Conservation (phyloP, 2,888 invertebrate species). For the Leucoma salicis region DNA sequence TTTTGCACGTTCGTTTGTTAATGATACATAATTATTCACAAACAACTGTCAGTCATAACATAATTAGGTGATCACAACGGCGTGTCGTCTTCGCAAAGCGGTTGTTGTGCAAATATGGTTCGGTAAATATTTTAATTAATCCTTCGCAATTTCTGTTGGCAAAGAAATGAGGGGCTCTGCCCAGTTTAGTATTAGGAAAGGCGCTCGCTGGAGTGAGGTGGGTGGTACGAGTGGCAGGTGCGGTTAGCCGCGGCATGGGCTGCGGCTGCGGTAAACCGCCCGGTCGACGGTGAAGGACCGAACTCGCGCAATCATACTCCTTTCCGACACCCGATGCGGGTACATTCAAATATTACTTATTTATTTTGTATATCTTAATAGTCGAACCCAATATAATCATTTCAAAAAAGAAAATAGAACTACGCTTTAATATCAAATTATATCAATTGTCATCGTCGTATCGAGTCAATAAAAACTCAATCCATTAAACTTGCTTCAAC, state of each 20-base stretch:
- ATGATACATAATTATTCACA: neutral
- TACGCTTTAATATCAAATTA: neutral
- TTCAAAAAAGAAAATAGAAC: neutral
- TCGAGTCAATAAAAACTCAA: neutral
- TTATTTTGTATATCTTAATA: constrained; percentile 39
- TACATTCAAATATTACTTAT: constrained; percentile 37
- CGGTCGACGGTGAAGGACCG: constrained; percentile 39
- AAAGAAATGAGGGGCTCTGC: constrained; percentile 45
- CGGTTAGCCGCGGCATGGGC: constrained; percentile 36
- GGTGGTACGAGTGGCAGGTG: constrained; percentile 16
- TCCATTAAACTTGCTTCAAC: constrained; percentile 1
- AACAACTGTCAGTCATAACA: neutral
- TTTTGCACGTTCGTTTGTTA: too few relatives aligned
- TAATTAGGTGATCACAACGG: constrained; percentile 4
- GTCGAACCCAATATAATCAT: neutral
- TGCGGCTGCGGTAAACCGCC: constrained; percentile 52
- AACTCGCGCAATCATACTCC: constrained; percentile 43
- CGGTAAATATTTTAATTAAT: constrained; percentile 35
- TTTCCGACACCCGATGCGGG: constrained; percentile 38
- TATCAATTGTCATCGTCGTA: neutral
- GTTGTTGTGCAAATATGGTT: constrained; percentile 17
- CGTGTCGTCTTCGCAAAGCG: constrained; percentile 3
- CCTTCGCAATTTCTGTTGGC: constrained; percentile 32
- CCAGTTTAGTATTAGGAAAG: constrained; percentile 44
- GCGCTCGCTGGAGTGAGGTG: constrained; percentile 26